Base-by-base conservation (phyloP, 2,888 invertebrate species). In the Agrotis puta region DNA sequence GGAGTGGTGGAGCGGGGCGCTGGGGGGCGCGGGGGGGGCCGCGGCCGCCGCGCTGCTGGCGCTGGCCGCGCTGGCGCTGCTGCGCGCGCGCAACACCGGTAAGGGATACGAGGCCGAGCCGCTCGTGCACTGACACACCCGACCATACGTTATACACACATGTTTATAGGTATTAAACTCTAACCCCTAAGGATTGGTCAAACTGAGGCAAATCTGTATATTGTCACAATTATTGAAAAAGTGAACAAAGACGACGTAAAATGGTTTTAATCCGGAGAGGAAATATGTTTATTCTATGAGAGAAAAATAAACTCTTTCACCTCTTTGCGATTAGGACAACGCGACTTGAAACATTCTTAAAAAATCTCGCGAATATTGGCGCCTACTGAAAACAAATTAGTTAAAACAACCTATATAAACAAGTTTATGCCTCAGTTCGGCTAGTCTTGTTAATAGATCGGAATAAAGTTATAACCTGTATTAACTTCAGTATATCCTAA, bases 21-120 rank as follows among this genome's bases (percentile, higher is more conserved):
- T 87, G 74, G 93, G 92, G 6, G 93, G 91, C 61, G 94, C 92
- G 77, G 93, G 90, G 2, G 93, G 91, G 11, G 94, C 92, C 51
- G 91, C 86, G 27, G 94, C 88, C 53, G 94, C 91, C 2, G 92
- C 90, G 74, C 90, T 94, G 82, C 88, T 94, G 50, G 89, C 91
- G 48, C 89, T 91, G n/a, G 93, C 92, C 6, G 93, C 92, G 51
- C 84, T 90, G 2, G 92, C 92, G 33, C 88, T 94, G 59, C 90
- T 89, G 45, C 85, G 90, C 59, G 94, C 94, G 2, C 64, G 92
- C 61, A 89, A 90, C 89, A 87, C 84, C 78, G 94, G 95, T 94
- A 92, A 93, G 91, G 79, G 68, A 0, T 2, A 13, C 53, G 90
- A 90, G 70, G 86, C 87, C 27, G 88, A 89, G 85, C 88, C 92